These are phyloP conservation scores for Papio anubis DNA, from an alignment of 2,113 vertebrate species.

Conservation along the genomic window DNA sequence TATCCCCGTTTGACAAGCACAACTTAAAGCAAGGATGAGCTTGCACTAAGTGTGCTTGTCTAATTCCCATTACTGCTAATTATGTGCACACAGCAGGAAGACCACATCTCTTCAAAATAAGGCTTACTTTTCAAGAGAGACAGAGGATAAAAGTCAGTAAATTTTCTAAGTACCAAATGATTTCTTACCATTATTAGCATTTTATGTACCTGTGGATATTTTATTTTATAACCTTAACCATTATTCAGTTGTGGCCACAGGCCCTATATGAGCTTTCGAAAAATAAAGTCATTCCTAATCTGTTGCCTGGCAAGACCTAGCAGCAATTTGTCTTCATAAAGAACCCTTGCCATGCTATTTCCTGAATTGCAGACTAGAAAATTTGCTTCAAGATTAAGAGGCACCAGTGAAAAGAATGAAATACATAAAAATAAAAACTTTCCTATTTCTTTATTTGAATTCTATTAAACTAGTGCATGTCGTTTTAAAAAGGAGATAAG, in stretches of 20 bases:
- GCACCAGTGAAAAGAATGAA: constrained; percentile 4
- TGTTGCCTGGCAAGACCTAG: not conserved
- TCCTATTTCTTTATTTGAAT: not conserved
- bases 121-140: not conserved
- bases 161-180: not conserved
- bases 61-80: constrained; percentile 56
- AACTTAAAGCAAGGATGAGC: constrained; percentile 48
- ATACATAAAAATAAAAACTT: not conserved
- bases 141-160: not conserved
- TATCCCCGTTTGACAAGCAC: constrained; percentile 49
- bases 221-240: constrained; percentile 5
- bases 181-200: constrained; percentile 1
- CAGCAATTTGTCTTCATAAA: constrained; percentile 36
- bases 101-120: not conserved
- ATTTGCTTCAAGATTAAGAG: constrained; percentile 4
- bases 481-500: constrained; percentile 34
- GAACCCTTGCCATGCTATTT: constrained; percentile 2
- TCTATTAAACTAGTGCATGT: not conserved
- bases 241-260: constrained; percentile 6
- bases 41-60: constrained; percentile 20
- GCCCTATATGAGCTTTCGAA: not conserved
- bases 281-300: constrained; percentile 40
- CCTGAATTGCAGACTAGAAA: constrained; percentile 44
- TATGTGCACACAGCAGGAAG: constrained; percentile 1
- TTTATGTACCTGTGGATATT: not conserved